Conservation (phyloP, 2,888 invertebrate species). For the Nymphalis polychloros region DNA sequence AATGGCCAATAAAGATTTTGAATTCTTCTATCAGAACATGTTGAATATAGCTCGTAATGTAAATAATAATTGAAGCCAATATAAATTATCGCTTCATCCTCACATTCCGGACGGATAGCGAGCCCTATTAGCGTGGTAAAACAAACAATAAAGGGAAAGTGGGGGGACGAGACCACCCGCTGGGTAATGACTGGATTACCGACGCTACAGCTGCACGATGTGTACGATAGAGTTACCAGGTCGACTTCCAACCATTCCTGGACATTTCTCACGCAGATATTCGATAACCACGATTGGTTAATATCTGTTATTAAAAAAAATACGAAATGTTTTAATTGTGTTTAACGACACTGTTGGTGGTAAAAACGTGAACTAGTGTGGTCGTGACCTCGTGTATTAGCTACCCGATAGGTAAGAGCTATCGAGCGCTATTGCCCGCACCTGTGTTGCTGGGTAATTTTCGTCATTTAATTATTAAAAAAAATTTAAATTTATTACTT, state of each 20-base stretch:
- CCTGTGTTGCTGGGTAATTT: too few relatives aligned
- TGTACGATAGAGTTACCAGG: constrained; percentile 19
- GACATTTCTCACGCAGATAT: constrained; percentile 10
- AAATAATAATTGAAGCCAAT: constrained; percentile 20
- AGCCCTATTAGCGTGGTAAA: constrained; percentile 39
- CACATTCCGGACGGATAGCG: constrained; percentile 29
- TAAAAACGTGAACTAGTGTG: too few relatives aligned
- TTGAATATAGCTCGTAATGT: constrained; percentile 12
- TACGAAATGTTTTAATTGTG: too few relatives aligned
- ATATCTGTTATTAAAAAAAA: too few relatives aligned
- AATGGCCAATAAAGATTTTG: too few relatives aligned
- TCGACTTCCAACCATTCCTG: constrained; percentile 10
- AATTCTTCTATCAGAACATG: neutral
- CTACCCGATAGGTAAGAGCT: too few relatives aligned
- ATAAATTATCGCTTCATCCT: constrained; percentile 37
- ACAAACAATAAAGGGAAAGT: constrained; percentile 39
- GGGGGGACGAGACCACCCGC: constrained; percentile 39
- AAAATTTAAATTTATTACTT: too few relatives aligned
- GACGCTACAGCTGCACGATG: constrained; percentile 34
- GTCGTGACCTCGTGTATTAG: too few relatives aligned
- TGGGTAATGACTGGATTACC: constrained; percentile 40
- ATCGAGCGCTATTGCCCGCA: too few relatives aligned
- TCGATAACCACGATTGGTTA: too few relatives aligned
- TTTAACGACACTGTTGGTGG: too few relatives aligned
- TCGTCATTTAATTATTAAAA: too few relatives aligned